Conservation (phyloP, 2,797 vertebrate genomes). For the Smutsia temminckii region DNA sequence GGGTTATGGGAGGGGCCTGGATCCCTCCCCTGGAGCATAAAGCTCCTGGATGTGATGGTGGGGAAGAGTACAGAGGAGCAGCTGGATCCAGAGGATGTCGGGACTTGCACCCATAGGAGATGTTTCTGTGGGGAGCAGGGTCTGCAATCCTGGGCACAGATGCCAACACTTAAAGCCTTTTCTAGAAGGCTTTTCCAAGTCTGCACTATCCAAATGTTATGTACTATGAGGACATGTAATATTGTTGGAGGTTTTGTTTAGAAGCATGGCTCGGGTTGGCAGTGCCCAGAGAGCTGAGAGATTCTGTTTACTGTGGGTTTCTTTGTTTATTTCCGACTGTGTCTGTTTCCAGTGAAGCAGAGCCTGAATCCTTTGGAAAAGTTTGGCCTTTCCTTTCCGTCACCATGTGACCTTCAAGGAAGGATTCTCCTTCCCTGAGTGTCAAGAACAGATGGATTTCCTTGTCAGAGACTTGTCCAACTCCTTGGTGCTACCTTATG, state of each 20-base stretch:
- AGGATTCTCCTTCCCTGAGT: slow-evolving; percentile 7
- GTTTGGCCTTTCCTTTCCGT: slow-evolving; percentile 21
- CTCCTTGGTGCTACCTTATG: slow-evolving; percentile 59
- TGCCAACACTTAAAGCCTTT: background rate
- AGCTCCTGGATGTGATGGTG: background rate
- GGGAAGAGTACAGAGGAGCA: background rate
- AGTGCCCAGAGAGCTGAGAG: background rate
- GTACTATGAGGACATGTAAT: background rate
- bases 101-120: background rate
- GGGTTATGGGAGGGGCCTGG: background rate
- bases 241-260: background rate
- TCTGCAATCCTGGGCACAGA: background rate
- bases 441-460: slow-evolving; percentile 69
- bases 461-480: slow-evolving; percentile 55
- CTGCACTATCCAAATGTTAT: background rate
- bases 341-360: background rate
- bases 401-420: slow-evolving; percentile 53
- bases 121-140: background rate
- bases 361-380: slow-evolving; percentile 1
- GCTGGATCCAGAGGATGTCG: background rate
- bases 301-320: background rate
- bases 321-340: background rate
- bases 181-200: background rate
- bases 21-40: background rate
- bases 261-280: background rate